phyloP scores from a whole-genome alignment of 2,797 vertebrate species.

The Phylloscopus collybita region DNA sequence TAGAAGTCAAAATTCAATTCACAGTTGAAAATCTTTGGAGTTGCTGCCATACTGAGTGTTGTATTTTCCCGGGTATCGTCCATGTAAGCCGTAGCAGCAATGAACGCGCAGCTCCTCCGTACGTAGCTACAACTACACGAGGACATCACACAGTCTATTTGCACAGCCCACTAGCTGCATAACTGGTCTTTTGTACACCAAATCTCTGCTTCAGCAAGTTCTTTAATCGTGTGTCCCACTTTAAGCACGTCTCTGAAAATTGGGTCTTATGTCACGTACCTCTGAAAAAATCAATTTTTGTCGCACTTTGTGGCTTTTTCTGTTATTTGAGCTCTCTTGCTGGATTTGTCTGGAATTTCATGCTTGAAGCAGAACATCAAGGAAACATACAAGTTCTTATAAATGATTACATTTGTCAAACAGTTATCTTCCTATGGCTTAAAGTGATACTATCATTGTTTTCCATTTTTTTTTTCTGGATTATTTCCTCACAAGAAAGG shows the following conservation, averaged over 20 bases:
- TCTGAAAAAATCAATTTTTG: constrained; percentile 32
- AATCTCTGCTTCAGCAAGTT: constrained; percentile 61
- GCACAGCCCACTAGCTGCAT: constrained; percentile 31
- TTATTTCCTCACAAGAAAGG: neutral
- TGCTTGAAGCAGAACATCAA: neutral
- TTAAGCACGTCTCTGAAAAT: neutral
- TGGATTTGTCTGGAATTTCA: neutral
- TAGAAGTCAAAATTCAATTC: neutral
- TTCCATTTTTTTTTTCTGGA: neutral
- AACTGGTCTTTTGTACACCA: constrained; percentile 49
- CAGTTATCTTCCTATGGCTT: neutral
- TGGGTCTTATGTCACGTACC: neutral
- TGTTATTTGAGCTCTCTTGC: neutral
- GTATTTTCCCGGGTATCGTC: rapidly evolving
- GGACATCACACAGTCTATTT: constrained; percentile 22
- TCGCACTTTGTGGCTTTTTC: neutral
- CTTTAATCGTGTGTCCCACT: constrained; percentile 28
- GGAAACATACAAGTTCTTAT: neutral
- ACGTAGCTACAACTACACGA: neutral
- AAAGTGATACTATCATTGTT: neutral
- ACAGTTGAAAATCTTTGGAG: neutral
- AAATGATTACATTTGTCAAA: neutral
- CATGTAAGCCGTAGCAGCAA: neutral
- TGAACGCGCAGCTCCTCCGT: neutral
- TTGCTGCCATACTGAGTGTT: neutral